A percentile compares a stretch with the other conserved stretches of the same genome.
phyloP scores from a whole-genome alignment of 2,113 vertebrate genomes.

The Chlorodrepanis virens region DNA sequence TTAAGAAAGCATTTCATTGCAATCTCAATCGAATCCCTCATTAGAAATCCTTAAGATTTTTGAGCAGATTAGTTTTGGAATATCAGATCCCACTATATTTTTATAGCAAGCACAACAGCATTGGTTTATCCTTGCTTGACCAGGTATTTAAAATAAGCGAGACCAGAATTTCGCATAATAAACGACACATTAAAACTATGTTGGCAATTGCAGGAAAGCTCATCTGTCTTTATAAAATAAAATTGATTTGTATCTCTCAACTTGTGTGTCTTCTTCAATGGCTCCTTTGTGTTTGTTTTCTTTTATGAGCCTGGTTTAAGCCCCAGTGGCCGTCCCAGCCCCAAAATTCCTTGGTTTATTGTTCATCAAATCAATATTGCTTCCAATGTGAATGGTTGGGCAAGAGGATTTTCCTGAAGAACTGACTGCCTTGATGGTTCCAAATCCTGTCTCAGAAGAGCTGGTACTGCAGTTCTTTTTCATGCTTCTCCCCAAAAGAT shows the following conservation, averaged over 20 bases:
- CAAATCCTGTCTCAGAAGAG: not conserved
- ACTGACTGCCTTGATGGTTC: not conserved
- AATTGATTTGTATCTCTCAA: constrained; percentile 69
- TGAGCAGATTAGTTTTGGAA: constrained; percentile 71
- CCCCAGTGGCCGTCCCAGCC: not conserved
- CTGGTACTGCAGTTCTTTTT: not conserved
- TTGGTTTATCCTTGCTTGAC: constrained; percentile 68
- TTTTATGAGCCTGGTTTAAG: not conserved
- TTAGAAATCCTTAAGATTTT: constrained; percentile 56
- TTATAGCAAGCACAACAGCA: constrained; percentile 62
- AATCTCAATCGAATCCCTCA: not conserved
- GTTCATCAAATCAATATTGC: not conserved
- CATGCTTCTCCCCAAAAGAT: not conserved
- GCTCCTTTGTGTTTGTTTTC: not conserved
- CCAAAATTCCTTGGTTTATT: not conserved
- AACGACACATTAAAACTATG: constrained; percentile 60
- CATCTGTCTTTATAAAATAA: constrained; percentile 79
- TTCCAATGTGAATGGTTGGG: not conserved
- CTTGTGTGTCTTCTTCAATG: constrained; percentile 46
- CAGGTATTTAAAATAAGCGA: constrained; percentile 67
- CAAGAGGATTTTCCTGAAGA: not conserved
- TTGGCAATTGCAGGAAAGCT: constrained; percentile 66
- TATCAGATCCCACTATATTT: constrained; percentile 64
- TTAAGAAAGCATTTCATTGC: constrained; percentile 44
- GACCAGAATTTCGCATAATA: constrained; percentile 34